Base-by-base conservation (phyloP, 2,888 invertebrate genomes). In the Hesperia comma region DNA sequence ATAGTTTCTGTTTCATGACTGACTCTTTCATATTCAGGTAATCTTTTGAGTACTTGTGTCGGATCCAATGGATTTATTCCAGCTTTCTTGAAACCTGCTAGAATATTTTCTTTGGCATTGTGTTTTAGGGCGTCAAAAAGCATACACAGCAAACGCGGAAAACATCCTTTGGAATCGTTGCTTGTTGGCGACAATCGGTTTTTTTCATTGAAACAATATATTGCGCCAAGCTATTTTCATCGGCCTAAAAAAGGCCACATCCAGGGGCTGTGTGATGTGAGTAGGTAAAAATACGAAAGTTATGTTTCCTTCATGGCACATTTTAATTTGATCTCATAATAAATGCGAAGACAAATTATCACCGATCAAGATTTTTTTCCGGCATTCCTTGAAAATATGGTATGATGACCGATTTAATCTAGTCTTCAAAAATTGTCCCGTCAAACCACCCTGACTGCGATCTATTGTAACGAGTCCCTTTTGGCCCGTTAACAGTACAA, bases 381-480 rank as follows among this genome's bases (percentile, higher is more conserved):
- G 51, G 61, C 46, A 72, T 71, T 51, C 73, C 70, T 61, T 74
- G 70, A 37, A 77, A 71, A 68, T 56, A 73, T 15, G 74, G 72
- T n/a, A 76, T 62, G 3, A 72, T 56, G 3, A 74, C 62, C 14
- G 70, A 69, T 43, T 70, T 63, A 14, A 84, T 74, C 77, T 78
- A 83, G 64, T 83, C 79, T 71, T 79, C 75, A 74, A 84, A 84
- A 49, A 71, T 75, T 2, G 51, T 64, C 5, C 68, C 46, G 69
- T 83, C 84, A 68, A 84, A 79, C 83, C 83, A 85, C 1, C 83
- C 88, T 55, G 75, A 77, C 63, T 75, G 70, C 4, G 79, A 75
- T 1, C 82, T 62, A 71, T 84, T 88, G 69, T 85, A 90, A 12
- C 82, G 49, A 68, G 79, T 51, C 56, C 77, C 72, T 64, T 57